A percentile compares a stretch with the other conserved stretches of the same genome.
phyloP scores from a whole-genome alignment of 2,888 invertebrate genomes.

The Scaptomyza reducta region DNA sequence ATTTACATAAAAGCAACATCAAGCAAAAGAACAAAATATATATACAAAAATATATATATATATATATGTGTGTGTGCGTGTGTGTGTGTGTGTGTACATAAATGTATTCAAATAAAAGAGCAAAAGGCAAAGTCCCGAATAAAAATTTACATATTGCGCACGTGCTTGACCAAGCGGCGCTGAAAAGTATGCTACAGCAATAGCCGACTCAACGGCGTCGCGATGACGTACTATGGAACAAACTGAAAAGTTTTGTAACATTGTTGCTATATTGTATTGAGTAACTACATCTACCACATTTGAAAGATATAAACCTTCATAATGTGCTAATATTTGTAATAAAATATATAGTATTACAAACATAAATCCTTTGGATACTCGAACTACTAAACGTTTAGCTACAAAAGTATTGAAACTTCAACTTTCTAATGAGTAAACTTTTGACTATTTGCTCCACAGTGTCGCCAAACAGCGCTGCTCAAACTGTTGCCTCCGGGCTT shows the following conservation, averaged over 20 bases:
- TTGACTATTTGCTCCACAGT: constrained; percentile 13
- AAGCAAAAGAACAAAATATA: constrained; percentile 57
- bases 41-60: constrained; percentile 21
- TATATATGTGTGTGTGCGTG: constrained; percentile 2
- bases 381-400: no score
- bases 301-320: no score
- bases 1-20: constrained; percentile 72
- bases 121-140: constrained; percentile 31
- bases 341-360: no score
- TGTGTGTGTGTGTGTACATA: constrained; percentile 18
- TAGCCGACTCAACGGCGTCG: constrained; percentile 63
- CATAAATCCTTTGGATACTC: no score
- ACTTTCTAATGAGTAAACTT: no score
- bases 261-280: no score
- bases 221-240: constrained; percentile 10
- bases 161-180: constrained; percentile 66
- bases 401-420: no score
- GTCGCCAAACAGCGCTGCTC: constrained; percentile 18
- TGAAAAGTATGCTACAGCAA: constrained; percentile 47
- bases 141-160: constrained; percentile 75
- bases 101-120: constrained; percentile 34
- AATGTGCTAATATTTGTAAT: no score
- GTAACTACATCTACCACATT: no score
- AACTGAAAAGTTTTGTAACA: neutral
- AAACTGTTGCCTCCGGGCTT: constrained; percentile 34